These are phyloP conservation scores for Spilarctia lutea DNA, from an alignment of 2,888 invertebrate genomes.

Conservation along the genomic window DNA sequence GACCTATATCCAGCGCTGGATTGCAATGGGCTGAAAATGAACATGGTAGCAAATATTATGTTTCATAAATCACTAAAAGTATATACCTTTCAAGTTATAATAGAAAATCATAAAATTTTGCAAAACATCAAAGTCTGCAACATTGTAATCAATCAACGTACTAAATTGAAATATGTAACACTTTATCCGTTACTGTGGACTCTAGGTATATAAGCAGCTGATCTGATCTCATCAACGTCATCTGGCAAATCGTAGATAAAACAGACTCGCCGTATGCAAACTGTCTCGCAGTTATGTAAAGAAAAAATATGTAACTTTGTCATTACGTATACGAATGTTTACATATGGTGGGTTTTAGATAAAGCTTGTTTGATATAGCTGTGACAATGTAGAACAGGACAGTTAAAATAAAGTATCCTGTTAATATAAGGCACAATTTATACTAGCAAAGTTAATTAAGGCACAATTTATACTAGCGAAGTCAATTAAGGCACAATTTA, in stretches of 20 bases:
- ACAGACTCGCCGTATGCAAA: conserved; percentile 37
- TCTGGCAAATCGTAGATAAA: conserved; percentile 40
- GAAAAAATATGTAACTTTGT: conserved; percentile 8
- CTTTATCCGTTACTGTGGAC: conserved; percentile 23
- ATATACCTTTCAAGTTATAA: too few species aligned
- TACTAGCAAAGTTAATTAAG: not conserved
- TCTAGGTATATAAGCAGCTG: conserved; percentile 20
- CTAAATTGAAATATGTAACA: conserved; percentile 5
- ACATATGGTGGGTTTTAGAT: conserved; percentile 6
- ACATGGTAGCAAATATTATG: too few species aligned
- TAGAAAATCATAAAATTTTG: not conserved
- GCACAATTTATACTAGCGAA: too few species aligned
- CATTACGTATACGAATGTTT: conserved; percentile 3
- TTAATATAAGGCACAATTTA: not conserved
- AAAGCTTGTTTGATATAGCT: not conserved
- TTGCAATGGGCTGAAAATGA: too few species aligned
- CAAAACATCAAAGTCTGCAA: not conserved
- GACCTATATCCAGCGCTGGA: too few species aligned
- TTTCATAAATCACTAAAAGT: too few species aligned
- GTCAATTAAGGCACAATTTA: too few species aligned
- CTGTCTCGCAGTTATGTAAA: conserved; percentile 25
- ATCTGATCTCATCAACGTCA: conserved; percentile 46
- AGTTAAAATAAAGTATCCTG: not conserved
- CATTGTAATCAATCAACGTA: not conserved
- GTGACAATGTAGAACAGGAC: not conserved